These are phyloP conservation scores for Scaptomyza parva DNA, from an alignment of 2,888 invertebrate genomes.

Conservation along the genomic window DNA sequence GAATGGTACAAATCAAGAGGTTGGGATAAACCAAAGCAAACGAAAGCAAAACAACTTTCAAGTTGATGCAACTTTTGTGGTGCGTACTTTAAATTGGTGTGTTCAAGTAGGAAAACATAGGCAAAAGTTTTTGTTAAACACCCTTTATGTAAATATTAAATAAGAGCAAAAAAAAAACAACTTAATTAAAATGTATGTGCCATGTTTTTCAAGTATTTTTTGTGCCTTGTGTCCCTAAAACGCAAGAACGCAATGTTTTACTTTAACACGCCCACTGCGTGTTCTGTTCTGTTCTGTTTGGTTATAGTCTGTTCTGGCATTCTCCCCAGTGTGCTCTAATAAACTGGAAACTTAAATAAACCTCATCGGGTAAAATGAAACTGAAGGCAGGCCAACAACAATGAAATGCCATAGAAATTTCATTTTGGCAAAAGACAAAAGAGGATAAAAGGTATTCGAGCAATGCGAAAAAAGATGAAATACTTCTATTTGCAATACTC, in stretches of 20 bases:
- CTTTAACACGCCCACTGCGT: conserved; percentile 29
- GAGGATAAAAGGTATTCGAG: conserved; percentile 53
- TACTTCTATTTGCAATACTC: conserved; percentile 46
- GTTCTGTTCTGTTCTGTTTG: neutral
- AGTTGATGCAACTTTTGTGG: conserved; percentile 46
- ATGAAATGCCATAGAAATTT: conserved; percentile 66
- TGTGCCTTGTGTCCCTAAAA: conserved; percentile 12
- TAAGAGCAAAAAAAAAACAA: conserved; percentile 46
- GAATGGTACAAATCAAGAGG: neutral
- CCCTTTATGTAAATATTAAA: conserved; percentile 69
- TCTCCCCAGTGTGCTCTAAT: conserved; percentile 53
- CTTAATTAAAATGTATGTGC: conserved; percentile 76
- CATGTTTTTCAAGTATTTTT: conserved; percentile 41
- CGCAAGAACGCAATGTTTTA: conserved; percentile 29
- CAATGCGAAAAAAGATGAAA: conserved; percentile 67
- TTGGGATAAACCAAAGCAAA: conserved; percentile 8
- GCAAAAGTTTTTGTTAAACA: conserved; percentile 52
- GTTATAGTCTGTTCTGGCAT: conserved; percentile 9
- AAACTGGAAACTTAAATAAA: conserved; percentile 68
- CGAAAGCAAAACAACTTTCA: conserved; percentile 55
- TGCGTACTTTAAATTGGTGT: conserved; percentile 34
- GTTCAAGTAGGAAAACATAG: neutral
- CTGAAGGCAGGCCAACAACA: conserved; percentile 42
- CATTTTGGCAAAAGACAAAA: conserved; percentile 55
- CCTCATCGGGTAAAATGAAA: conserved; percentile 31